phyloP scores from a whole-genome alignment of 23 tunicate species.

The Diplosoma virens region DNA sequence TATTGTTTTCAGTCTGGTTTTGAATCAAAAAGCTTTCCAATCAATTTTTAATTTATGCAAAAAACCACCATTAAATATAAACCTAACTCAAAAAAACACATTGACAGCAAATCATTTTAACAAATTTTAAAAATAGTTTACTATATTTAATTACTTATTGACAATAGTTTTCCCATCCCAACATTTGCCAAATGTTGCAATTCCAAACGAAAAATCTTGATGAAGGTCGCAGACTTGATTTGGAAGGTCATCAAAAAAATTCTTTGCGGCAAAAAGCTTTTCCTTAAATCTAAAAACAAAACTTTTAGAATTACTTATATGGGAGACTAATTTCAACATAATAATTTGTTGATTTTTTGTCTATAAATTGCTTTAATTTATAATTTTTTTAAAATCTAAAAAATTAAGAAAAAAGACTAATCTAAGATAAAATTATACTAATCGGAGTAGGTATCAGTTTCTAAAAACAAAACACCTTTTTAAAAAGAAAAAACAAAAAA shows the following conservation, averaged over 20 bases:
- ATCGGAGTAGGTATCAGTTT: no score
- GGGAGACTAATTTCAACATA: background rate
- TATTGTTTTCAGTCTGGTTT: no score
- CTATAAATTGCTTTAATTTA: no score
- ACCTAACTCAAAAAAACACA: background rate
- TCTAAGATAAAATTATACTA: no score
- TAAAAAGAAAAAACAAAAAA: no score
- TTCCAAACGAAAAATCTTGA: conserved; percentile 3
- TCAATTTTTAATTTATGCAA: background rate
- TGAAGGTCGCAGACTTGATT: conserved; percentile 36
- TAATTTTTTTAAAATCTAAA: no score
- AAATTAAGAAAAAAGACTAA: no score
- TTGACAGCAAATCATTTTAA: background rate
- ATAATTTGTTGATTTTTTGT: no score
- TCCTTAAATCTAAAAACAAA: conserved; percentile 37
- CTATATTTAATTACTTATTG: conserved; percentile 14
- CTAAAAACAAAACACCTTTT: no score
- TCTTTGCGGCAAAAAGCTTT: conserved; percentile 13
- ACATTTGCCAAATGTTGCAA: conserved; percentile 19
- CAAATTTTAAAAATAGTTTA: background rate
- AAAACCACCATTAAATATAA: background rate
- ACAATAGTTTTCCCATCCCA: conserved; percentile 57
- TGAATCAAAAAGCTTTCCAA: background rate
- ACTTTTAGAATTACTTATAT: background rate
- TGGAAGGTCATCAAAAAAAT: conserved; percentile 36